These are phyloP conservation scores for Drosophila cardini DNA, from an alignment of 1,140 invertebrate genomes.

Conservation along the genomic window DNA sequence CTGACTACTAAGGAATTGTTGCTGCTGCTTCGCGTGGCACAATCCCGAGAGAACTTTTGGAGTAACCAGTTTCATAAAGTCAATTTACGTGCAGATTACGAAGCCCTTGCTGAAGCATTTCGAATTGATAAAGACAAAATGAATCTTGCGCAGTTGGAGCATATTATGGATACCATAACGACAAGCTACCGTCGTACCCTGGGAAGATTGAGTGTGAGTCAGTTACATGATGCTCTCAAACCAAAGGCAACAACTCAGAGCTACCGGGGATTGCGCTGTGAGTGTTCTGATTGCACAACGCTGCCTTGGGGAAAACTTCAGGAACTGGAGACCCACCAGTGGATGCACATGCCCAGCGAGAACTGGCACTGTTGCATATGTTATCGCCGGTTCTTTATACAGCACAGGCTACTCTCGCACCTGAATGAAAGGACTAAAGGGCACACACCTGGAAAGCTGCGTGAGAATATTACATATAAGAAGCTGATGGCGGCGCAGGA, in stretches of 20 bases:
- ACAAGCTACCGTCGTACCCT: slow-evolving; percentile 45
- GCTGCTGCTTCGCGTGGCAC: slow-evolving; percentile 27
- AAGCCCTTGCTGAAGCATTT: slow-evolving; percentile 3
- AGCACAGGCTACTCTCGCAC: slow-evolving; percentile 41
- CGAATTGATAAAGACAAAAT: background rate
- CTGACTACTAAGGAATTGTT: slow-evolving; percentile 48
- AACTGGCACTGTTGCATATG: slow-evolving; percentile 53
- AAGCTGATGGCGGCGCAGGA: background rate
- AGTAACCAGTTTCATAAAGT: slow-evolving; percentile 44
- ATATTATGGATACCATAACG: slow-evolving; percentile 49
- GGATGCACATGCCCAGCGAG: slow-evolving; percentile 22
- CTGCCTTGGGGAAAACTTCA: slow-evolving; percentile 39
- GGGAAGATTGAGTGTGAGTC: background rate
- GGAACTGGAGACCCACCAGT: slow-evolving; percentile 40
- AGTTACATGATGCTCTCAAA: slow-evolving; percentile 21
- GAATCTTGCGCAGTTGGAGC: background rate
- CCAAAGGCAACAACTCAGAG: background rate
- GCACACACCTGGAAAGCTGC: slow-evolving; percentile 1
- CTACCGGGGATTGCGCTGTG: slow-evolving; percentile 36
- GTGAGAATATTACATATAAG: slow-evolving; percentile 36
- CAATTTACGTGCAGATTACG: slow-evolving; percentile 32
- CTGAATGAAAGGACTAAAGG: slow-evolving; percentile 8
- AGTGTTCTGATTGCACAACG: slow-evolving; percentile 19
- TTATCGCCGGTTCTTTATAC: slow-evolving; percentile 48
- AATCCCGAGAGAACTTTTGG: slow-evolving; percentile 47